Evolutionary conservation across 2,113 vertebrate genomes (phyloP), one percentile per base, ranked within the genome.

Genomic region (Hippopotamus amphibius): DNA sequence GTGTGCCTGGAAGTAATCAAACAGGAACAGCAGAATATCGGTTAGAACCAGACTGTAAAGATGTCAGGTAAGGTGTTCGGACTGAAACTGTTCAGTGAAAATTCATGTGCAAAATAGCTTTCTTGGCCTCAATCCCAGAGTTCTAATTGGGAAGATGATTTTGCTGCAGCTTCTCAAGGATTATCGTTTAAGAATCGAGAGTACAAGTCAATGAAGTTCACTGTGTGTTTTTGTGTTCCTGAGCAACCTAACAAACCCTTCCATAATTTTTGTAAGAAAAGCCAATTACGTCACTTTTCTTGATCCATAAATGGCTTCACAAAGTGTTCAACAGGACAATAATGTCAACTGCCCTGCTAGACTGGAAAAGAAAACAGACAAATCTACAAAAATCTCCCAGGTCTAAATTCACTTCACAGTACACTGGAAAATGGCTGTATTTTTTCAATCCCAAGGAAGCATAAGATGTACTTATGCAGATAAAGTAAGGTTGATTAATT

Each of bases 401-500:
- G 4, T 93, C 55, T n/a, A 41, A 10, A 43, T 21, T 43, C 26
- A 24, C 33, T 55, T 24, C 30, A 83, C 37, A 81, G 17, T 30
- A 1, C 26, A 43, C 5, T 85, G 48, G 48, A 26, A 87, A 90
- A 94, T 90, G 41, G 24, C 26, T 77, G 28, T 16, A 15, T 30
- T 50, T 72, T 86, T 53, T 84, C 24, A 83, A 0, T 46, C 41
- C 17, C 66, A 88, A 92, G 93, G 41, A 72, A 91, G 94, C 80
- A 76, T 86, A 59, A 96, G 21, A 94, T 22, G 0, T 2, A 86
- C 61, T 95, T 93, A 24, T 48, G 41, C 79, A 97, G 90, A 93
- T 81, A 93, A 96, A 97, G 68, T 3, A 41, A 92, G 30, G 30
- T 12, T 96, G 90, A 96, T 97, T 97, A 97, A 97, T 97, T 98